Evolutionary conservation across 1,140 invertebrate species (phyloP).

Genomic region (Drosophila bocqueti): DNA sequence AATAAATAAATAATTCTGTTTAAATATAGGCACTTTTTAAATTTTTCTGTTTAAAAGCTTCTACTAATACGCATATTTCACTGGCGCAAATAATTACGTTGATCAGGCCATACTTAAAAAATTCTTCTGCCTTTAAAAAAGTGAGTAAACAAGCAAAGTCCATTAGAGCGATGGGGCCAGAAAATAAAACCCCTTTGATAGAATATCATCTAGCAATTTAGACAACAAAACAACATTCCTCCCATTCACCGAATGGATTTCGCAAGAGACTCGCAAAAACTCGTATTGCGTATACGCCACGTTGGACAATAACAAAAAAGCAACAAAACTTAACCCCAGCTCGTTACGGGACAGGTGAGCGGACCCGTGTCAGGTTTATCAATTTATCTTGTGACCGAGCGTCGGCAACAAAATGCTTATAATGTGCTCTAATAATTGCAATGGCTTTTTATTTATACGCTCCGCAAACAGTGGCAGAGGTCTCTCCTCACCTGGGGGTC

Average conservation of each 20-base stretch:
- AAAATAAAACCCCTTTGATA: constrained; percentile 6
- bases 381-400: constrained; percentile 66
- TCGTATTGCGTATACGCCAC: constrained; percentile 59
- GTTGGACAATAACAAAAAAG: constrained; percentile 18
- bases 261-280: constrained; percentile 45
- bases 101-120: not conserved
- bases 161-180: constrained; percentile 5
- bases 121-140: not conserved
- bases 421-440: constrained; percentile 79
- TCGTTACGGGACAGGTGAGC: constrained; percentile 19
- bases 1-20: too few species aligned
- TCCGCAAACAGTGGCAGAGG: constrained; percentile 8
- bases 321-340: constrained; percentile 32
- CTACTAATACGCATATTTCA: not conserved
- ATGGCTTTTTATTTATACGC: constrained; percentile 69
- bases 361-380: constrained; percentile 61
- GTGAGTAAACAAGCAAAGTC: constrained; percentile 11
- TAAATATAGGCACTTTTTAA: too few species aligned
- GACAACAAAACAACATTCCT: constrained; percentile 7
- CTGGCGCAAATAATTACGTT: not conserved
- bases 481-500: constrained; percentile 33
- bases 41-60: not conserved
- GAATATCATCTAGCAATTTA: constrained; percentile 24
- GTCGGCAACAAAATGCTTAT: constrained; percentile 51
- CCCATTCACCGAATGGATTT: constrained; percentile 2